Percentiles rank a stretch among this genome's conserved stretches.
Evolutionary conservation across 30 jellyfish, hydroid and myxozoan genomes (phyloP).

Genomic region (Cassiopea xamachana): DNA sequence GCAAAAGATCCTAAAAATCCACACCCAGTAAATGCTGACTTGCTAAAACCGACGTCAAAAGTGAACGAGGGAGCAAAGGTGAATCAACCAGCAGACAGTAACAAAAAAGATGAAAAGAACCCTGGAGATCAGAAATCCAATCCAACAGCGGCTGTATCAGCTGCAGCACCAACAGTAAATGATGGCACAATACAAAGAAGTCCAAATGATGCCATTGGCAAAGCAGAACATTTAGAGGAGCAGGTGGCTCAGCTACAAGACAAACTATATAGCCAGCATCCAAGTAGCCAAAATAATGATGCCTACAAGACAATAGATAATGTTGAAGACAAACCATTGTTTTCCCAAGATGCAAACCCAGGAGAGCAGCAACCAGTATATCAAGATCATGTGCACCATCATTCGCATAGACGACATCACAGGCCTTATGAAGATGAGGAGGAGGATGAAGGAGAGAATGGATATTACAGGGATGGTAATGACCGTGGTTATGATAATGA

Average conservation of each 20-base stretch:
- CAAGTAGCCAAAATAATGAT: slow-evolving; percentile 32
- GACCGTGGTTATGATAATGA: slow-evolving; percentile 69
- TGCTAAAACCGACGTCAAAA: slow-evolving; percentile 56
- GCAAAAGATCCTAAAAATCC: slow-evolving; percentile 78
- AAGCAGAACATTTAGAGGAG: slow-evolving; percentile 91
- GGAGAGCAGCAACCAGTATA: slow-evolving; percentile 65
- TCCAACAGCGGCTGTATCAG: slow-evolving; percentile 20
- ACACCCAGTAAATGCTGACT: slow-evolving; percentile 59
- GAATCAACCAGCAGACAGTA: slow-evolving; percentile 6
- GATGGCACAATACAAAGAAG: slow-evolving; percentile 64
- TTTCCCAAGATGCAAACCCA: slow-evolving; percentile 41
- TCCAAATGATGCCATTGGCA: slow-evolving; percentile 76
- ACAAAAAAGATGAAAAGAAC: slow-evolving; percentile 10
- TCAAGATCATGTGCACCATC: slow-evolving; percentile 64
- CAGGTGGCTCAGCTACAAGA: slow-evolving; percentile 91
- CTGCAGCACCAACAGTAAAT: slow-evolving; percentile 16
- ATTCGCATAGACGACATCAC: slow-evolving; percentile 58
- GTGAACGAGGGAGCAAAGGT: slow-evolving; percentile 30
- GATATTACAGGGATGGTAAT: slow-evolving; percentile 23
- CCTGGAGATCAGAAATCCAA: slow-evolving; percentile 6
- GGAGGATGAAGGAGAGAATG: slow-evolving; percentile 35
- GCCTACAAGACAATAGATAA: slow-evolving; percentile 67
- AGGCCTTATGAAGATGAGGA: slow-evolving; percentile 58
- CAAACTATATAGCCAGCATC: slow-evolving; percentile 59
- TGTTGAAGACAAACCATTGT: slow-evolving; percentile 67